Evolutionary conservation across 2,797 vertebrate genomes (phyloP).

Genomic region (Lutjanus argentimaculatus): DNA sequence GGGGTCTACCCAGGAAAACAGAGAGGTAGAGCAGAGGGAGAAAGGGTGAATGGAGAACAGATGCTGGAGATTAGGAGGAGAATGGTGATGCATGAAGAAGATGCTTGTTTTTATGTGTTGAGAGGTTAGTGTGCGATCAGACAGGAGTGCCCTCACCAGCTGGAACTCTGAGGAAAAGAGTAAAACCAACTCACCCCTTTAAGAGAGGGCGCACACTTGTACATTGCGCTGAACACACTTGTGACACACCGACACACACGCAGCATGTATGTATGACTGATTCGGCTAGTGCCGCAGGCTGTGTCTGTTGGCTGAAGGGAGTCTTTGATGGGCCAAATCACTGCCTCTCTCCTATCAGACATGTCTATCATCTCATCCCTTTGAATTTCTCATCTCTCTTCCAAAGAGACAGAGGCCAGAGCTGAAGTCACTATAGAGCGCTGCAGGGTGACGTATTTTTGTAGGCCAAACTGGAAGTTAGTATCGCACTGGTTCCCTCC

Average conservation of each 20-base stretch:
- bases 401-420: conserved; percentile 65
- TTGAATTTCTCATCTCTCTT: conserved; percentile 65
- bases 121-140: conserved; percentile 43
- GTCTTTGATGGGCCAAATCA: conserved; percentile 81
- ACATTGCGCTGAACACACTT: conserved; percentile 4
- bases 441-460: background rate
- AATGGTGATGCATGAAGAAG: conserved; percentile 48
- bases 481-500: no score
- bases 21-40: conserved; percentile 50
- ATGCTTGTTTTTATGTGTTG: conserved; percentile 30
- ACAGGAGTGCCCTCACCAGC: conserved; percentile 10
- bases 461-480: no score
- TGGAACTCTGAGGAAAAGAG: conserved; percentile 12
- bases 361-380: conserved; percentile 69
- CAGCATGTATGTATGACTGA: conserved; percentile 47
- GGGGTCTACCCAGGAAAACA: conserved; percentile 45
- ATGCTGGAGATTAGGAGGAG: conserved; percentile 66
- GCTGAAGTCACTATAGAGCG: conserved; percentile 37
- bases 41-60: conserved; percentile 64
- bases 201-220: conserved; percentile 13
- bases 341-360: conserved; percentile 76
- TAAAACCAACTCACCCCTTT: conserved; percentile 31
- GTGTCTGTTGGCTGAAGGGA: conserved; percentile 79
- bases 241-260: conserved; percentile 20
- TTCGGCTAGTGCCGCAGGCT: conserved; percentile 74